Base-by-base conservation (phyloP, 2,888 invertebrate species). In the Invenusta paracnida region DNA sequence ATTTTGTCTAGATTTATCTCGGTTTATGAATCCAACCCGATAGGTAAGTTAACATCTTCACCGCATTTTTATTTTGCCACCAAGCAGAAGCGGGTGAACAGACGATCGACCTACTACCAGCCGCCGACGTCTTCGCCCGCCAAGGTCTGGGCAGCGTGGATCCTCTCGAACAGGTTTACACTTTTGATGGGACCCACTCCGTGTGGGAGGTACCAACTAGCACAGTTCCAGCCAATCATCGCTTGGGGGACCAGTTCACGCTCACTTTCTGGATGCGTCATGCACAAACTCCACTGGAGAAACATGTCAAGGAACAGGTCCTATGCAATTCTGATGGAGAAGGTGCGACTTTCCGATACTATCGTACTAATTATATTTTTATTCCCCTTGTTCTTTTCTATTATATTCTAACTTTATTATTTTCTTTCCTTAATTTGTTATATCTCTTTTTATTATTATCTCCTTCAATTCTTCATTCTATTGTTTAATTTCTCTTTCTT, bases 301-400 rank as follows among this genome's bases (percentile, higher is more conserved):
- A 82, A 1, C 82, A 89, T 94, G 88, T 94, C 88, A 99, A 99
- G 92, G 98, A 99, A 90, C 98, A 98, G 90, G 95, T 99, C 89
- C 92, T 99, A 81, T 99, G 99, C 91, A 95, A 96, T 89, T 96
- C 98, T 29, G 99, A 99, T 92, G 97, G 98, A 90, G 97, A 97
- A 91, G 96, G 97, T 96, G 90, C 94, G 95, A 79, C 17, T 13
- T n/a, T 11, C 30, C 13, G 2, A 13, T 82, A 1, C n/a, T 82
- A 17, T 28, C 30, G 82, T n/a, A n/a, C n/a, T n/a, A n/a, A n/a
- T n/a, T n/a, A n/a, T n/a, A n/a, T n/a, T n/a, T n/a, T n/a, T n/a
- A n/a, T n/a, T n/a, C n/a, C n/a, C n/a, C n/a, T n/a, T n/a, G n/a
- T n/a, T n/a, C n/a, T n/a, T n/a, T n/a, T n/a, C n/a, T n/a, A n/a